Conservation (phyloP, 2,797 vertebrate genomes). For the Antrozous pallidus region DNA sequence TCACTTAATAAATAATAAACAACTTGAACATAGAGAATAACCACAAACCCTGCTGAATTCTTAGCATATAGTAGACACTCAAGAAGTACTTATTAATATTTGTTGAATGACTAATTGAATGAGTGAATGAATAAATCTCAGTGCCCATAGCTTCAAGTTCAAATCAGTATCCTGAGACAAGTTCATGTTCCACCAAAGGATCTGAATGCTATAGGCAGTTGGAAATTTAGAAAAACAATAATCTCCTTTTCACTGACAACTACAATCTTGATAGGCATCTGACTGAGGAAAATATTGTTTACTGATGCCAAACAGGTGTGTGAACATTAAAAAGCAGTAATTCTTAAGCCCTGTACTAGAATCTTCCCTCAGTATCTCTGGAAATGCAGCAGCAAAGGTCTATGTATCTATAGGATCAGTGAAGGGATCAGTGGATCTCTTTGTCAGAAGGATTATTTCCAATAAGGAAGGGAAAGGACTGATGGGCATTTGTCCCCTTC, state of each 20-base stretch:
- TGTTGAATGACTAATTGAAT: not conserved
- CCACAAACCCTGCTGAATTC: not conserved
- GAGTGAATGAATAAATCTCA: not conserved
- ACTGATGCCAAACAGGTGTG: not conserved
- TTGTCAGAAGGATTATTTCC: not conserved
- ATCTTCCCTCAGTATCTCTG: not conserved
- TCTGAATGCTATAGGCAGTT: not conserved
- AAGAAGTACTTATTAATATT: not conserved
- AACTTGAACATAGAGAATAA: not conserved
- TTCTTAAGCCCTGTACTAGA: not conserved
- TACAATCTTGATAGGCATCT: not conserved
- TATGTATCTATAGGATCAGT: not conserved
- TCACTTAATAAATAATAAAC: not conserved
- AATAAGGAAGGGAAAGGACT: not conserved
- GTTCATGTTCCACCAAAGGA: not conserved
- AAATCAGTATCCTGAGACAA: slow-evolving; percentile 2
- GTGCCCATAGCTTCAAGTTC: not conserved
- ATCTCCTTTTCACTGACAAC: not conserved
- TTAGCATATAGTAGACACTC: not conserved
- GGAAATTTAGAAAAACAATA: not conserved
- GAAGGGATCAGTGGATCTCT: not conserved
- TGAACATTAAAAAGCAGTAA: not conserved
- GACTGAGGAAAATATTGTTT: not conserved
- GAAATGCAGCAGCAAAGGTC: not conserved
- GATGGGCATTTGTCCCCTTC: not conserved